Evolutionary conservation across 2,888 invertebrate genomes (phyloP).

Genomic region (Idaea aversata): DNA sequence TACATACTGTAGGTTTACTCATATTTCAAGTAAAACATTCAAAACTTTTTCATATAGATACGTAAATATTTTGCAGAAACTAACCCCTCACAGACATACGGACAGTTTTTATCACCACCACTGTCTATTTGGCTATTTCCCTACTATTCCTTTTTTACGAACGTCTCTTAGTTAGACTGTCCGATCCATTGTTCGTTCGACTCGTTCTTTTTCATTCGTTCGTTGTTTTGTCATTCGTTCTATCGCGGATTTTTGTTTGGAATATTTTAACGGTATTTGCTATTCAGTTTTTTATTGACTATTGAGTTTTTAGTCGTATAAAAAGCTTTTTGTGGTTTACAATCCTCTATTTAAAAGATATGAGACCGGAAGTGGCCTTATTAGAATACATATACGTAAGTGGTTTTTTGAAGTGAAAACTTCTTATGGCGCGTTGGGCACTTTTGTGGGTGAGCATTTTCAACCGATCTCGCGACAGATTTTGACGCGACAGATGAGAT

Average conservation of each 20-base stretch:
- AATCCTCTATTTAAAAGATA: neutral
- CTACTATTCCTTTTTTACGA: neutral
- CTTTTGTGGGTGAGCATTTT: too few species aligned
- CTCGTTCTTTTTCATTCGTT: neutral
- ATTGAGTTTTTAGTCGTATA: neutral
- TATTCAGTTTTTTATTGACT: neutral
- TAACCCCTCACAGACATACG: neutral
- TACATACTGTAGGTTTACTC: too few species aligned
- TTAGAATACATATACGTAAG: neutral
- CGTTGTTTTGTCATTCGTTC: neutral
- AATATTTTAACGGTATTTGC: neutral
- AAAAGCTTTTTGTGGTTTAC: neutral
- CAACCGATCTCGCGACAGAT: too few species aligned
- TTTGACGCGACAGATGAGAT: too few species aligned
- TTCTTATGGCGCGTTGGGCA: too few species aligned
- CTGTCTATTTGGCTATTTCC: neutral
- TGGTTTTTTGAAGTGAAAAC: too few species aligned
- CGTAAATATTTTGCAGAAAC: neutral
- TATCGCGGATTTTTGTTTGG: neutral
- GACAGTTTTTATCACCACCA: neutral
- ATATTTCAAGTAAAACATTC: too few species aligned
- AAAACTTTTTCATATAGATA: too few species aligned
- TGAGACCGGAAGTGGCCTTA: neutral
- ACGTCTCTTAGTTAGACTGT: neutral
- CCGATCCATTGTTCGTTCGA: neutral